Percentiles rank a stretch among this genome's conserved stretches.
These are phyloP conservation scores for Phoeniculus purpureus DNA, from an alignment of 2,797 vertebrate species.

Conservation along the genomic window DNA sequence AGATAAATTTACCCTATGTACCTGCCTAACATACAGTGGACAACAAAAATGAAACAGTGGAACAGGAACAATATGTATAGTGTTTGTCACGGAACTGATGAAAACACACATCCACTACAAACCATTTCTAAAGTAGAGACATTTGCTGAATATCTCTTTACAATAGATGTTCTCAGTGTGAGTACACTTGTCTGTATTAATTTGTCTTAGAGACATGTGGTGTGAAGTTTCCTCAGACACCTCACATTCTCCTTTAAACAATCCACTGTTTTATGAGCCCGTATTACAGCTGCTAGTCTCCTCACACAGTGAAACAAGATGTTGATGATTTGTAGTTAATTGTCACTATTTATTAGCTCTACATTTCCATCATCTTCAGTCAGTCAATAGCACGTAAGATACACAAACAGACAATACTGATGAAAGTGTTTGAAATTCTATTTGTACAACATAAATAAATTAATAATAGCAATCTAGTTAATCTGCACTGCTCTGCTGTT, in stretches of 20 bases:
- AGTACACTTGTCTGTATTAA: not conserved
- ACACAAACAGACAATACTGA: not conserved
- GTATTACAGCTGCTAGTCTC: not conserved
- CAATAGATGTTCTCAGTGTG: not conserved
- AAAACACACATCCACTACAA: not conserved
- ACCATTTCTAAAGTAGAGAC: not conserved
- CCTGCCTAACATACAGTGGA: not conserved
- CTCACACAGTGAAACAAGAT: not conserved
- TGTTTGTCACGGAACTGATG: not conserved
- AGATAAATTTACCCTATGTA: not conserved
- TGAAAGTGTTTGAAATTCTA: not conserved
- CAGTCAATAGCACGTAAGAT: not conserved
- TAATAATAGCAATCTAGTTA: not conserved
- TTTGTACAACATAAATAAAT: not conserved
- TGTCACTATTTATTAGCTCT: not conserved
- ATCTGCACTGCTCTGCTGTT: not conserved
- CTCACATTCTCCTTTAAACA: not conserved
- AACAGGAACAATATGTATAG: not conserved
- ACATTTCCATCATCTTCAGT: not conserved
- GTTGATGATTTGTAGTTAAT: not conserved
- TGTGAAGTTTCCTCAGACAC: not conserved
- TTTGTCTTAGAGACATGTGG: not conserved
- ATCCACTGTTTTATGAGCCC: not conserved
- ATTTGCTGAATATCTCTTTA: not conserved
- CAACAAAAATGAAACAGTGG: not conserved